phyloP scores from a whole-genome alignment of 2,797 vertebrate species.

The Garrulus glandarius region DNA sequence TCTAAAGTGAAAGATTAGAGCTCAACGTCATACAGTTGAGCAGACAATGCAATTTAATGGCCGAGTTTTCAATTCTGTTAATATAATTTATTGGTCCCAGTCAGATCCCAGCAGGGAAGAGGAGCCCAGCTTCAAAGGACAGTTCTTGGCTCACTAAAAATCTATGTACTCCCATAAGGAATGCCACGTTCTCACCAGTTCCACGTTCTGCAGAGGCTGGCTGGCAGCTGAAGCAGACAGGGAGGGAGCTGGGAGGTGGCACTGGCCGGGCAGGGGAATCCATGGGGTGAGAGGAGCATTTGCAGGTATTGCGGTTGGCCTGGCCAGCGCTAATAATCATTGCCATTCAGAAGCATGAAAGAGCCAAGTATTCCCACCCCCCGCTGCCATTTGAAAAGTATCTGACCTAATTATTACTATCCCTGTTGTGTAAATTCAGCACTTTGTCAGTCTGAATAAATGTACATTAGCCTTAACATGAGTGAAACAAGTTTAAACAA shows the following conservation, averaged over 20 bases:
- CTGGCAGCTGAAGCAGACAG: fast-evolving
- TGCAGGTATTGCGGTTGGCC: neutral
- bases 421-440: conserved; percentile 67
- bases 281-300: neutral
- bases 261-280: neutral
- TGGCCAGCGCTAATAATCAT: neutral
- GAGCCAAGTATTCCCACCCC: neutral
- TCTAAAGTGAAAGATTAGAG: neutral
- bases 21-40: neutral
- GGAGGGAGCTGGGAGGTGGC: neutral
- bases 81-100: neutral
- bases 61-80: neutral
- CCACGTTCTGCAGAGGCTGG: neutral
- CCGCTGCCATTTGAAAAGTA: conserved; percentile 33
- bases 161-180: fast-evolving
- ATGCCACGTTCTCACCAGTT: fast-evolving
- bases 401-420: conserved; percentile 65
- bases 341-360: neutral
- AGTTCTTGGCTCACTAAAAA: neutral
- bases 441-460: conserved; percentile 67
- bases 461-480: conserved; percentile 63
- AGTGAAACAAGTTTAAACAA: conserved; percentile 60
- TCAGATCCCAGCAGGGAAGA: neutral
- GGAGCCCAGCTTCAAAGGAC: neutral
- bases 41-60: neutral